Base-by-base conservation (phyloP, 2,888 invertebrate genomes). In the Synanthedon myopaeformis region DNA sequence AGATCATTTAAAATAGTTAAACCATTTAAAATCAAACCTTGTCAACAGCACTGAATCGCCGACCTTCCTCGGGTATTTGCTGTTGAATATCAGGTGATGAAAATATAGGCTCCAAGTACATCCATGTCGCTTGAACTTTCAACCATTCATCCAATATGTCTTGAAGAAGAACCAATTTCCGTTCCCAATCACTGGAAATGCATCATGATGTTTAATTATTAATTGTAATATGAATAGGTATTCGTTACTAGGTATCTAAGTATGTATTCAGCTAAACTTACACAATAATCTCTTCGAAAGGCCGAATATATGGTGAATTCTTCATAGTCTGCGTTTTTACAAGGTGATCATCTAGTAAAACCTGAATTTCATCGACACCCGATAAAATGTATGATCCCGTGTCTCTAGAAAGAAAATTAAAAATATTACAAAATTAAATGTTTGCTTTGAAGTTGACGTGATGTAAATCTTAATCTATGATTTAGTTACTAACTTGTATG, bases 241-340 rank as follows among this genome's bases (percentile, higher is more conserved):
- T 45, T 13, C 14, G 11, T 35, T 35, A 35, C 10, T 35, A 35
- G 35, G 2, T 35, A 23, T 5, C 3, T 35, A 35, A 35, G 3
- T 35, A 35, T 8, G 35, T 35, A 35, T 45, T 45, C 13, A 45
- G 4, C 6, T 45, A 14, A 11, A 83, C 91, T 88, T 82, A 94
- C 94, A 91, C 63, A 59, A 94, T 94, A 72, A 93, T 91, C 52
- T 91, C 91, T 76, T 97, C 96, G 73, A 98, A 97, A 0, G 98
- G 98, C 73, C 96, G 97, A 59, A 98, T 97, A 67, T 97, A 98
- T 0, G 97, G 96, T 0, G 98, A 98, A 69, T 97, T 97, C 80
- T 97, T 95, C 97, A 98, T 98, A 0, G 98, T 97, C 76, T 98
- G 97, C 2, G 97, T 96, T 81, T 98, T 98, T 8, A 98, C 94